Evolutionary conservation across 2,113 vertebrate genomes (phyloP).

Genomic region (Alaudala cheleensis): DNA sequence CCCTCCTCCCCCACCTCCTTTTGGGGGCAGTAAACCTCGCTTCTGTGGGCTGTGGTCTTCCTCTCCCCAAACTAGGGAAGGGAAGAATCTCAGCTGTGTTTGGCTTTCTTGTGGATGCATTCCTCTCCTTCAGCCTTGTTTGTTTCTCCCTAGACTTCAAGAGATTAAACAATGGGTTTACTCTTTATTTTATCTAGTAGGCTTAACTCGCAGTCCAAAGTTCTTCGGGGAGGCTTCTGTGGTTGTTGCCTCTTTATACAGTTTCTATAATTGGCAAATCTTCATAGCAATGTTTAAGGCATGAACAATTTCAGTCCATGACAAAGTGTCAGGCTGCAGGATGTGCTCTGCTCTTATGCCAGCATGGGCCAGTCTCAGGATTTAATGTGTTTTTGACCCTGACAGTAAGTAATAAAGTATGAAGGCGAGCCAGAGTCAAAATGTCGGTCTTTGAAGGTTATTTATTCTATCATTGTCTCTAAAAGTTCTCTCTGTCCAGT

Average conservation of each 20-base stretch:
- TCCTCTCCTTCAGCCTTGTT: not conserved
- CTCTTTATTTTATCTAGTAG: not conserved
- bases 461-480: too few relatives aligned
- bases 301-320: not conserved
- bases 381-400: too few relatives aligned
- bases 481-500: too few relatives aligned
- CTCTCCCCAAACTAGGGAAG: not conserved
- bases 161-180: not conserved
- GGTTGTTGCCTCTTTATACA: not conserved
- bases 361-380: not conserved
- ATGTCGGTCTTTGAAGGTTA: too few relatives aligned
- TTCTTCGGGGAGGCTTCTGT: not conserved
- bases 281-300: not conserved
- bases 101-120: not conserved
- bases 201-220: not conserved
- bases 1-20: rapidly evolving
- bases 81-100: not conserved
- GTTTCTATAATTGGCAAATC: not conserved
- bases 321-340: not conserved
- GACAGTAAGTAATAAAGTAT: too few relatives aligned
- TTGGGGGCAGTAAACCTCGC: not conserved
- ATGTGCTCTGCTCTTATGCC: not conserved
- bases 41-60: not conserved
- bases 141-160: not conserved
- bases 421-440: too few relatives aligned